phyloP scores from a whole-genome alignment of 64 coral and sea anemone genomes.

The Catalaphyllia jardinei region DNA sequence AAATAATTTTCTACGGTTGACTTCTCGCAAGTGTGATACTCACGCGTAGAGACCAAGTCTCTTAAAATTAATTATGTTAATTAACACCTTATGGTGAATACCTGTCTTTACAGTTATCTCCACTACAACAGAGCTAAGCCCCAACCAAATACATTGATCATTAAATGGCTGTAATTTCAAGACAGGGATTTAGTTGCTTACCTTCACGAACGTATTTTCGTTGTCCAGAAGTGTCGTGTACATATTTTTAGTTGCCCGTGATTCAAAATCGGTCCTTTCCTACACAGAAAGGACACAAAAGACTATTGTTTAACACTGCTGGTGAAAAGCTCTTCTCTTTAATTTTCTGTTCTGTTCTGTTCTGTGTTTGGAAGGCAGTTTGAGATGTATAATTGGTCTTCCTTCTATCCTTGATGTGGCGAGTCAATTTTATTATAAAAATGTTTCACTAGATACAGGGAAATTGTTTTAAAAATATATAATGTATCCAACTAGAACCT shows the following conservation, averaged over 20 bases:
- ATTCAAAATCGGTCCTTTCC: constrained; percentile 96
- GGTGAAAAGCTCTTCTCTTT: not conserved
- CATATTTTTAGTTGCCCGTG: constrained; percentile 90
- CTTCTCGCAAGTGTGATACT: too few relatives aligned
- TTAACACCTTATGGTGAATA: not conserved
- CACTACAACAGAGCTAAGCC: not conserved
- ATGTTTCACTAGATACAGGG: not conserved
- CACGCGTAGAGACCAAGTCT: not conserved
- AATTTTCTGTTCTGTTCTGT: not conserved
- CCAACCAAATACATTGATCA: not conserved
- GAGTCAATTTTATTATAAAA: not conserved
- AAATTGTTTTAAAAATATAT: not conserved
- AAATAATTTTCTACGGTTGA: too few relatives aligned
- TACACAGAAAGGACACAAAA: constrained; percentile 23
- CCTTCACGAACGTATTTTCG: constrained; percentile 88
- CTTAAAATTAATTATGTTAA: not conserved
- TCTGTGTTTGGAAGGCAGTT: not conserved
- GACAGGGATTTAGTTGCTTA: not conserved
- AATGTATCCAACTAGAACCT: not conserved
- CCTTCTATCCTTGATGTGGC: not conserved
- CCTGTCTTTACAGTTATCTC: not conserved
- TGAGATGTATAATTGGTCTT: not conserved
- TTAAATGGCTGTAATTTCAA: not conserved
- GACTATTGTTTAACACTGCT: not conserved
- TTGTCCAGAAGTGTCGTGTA: constrained; percentile 93